Evolutionary conservation across 2,888 invertebrate genomes (phyloP), one percentile per base, ranked within the genome.

Genomic region (Synanthedon vespiformis): DNA sequence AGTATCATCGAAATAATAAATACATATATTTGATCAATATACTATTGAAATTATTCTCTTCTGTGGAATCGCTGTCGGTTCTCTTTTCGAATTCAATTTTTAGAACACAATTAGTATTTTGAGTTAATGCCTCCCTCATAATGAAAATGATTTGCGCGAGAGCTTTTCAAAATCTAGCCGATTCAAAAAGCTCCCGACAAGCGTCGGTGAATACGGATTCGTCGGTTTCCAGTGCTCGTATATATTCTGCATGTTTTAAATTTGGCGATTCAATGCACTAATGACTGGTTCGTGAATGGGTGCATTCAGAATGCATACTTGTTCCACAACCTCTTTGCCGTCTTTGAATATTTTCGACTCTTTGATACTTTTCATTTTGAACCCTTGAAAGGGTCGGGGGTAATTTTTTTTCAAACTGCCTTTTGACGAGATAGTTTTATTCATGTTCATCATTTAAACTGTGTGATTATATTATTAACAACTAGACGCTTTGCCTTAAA

Each of bases 231-330:
- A 44, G 34, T 10, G 34, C 34, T 34, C 34, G 34, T 34, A 34
- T 22, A 22, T 66, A 64, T 67, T 70, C 65, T 62, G 67, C 65
- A 63, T 58, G 59, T 68, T 68, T 72, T 64, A 76, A 79, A 73
- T 80, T 82, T 70, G 83, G 82, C 70, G 69, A 79, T 82, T 83
- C 77, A 83, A 82, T 81, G 71, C 73, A 70, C 71, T 81, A 82
- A 80, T 80, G 78, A 64, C 63, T 73, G 70, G 64, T 64, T 65
- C 61, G 67, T 79, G 75, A 79, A 80, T 78, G 71, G 69, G 56
- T 73, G 72, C 73, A 74, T 74, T 69, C 68, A 70, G 70, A 74
- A 62, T 63, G 55, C 61, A 66, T 65, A 72, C 73, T 72, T 74
- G 74, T 44, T 13, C 71, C 71, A 68, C 71, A 63, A 61, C 61